phyloP scores from a whole-genome alignment of 2,113 vertebrate species.

The Macrotus californicus region DNA sequence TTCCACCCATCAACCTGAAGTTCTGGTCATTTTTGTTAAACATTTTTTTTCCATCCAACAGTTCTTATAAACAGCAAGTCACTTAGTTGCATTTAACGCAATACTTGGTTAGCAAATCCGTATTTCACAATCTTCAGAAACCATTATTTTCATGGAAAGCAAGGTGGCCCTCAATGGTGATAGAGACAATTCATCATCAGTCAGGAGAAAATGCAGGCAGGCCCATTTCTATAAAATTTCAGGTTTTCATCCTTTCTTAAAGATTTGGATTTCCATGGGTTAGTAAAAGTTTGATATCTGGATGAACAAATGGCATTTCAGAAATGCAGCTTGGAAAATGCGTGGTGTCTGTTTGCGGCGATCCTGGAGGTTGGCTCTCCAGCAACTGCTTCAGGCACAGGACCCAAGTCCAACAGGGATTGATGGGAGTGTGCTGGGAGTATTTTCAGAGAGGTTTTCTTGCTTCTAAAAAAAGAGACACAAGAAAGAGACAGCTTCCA shows the following conservation, averaged over 20 bases:
- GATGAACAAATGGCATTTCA: not conserved
- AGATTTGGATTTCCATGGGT: not conserved
- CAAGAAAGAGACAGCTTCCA: not conserved
- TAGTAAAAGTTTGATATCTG: not conserved
- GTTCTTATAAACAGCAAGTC: not conserved
- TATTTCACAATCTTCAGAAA: conserved; percentile 27
- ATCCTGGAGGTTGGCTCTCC: not conserved
- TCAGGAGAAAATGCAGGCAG: not conserved
- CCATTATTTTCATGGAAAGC: not conserved
- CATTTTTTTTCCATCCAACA: not conserved
- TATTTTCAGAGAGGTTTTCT: not conserved
- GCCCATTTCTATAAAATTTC: not conserved
- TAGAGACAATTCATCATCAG: not conserved
- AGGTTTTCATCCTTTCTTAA: not conserved
- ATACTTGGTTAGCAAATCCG: not conserved
- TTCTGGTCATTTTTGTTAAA: not conserved
- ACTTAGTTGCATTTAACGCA: conserved; percentile 10
- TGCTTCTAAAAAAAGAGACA: not conserved
- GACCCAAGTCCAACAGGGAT: not conserved
- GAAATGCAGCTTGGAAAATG: not conserved
- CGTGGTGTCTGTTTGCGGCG: not conserved
- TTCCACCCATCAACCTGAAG: not conserved
- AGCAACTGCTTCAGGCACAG: not conserved
- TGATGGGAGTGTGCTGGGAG: not conserved
- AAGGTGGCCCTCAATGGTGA: not conserved